phyloP scores from a whole-genome alignment of 1,140 invertebrate genomes.

The Elymnias hypermnestra region DNA sequence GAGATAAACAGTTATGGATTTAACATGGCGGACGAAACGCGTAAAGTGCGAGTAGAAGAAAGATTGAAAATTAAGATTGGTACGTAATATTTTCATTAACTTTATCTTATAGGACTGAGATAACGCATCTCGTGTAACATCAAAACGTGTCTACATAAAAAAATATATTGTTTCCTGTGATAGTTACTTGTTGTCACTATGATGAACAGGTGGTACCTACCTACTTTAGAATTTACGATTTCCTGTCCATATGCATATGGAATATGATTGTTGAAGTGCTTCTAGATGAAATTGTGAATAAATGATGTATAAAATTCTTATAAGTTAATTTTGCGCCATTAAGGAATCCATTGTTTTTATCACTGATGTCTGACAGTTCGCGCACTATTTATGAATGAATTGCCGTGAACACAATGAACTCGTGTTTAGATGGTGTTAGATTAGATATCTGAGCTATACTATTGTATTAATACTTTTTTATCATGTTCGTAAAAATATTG shows the following conservation, averaged over 20 bases:
- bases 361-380: constrained; percentile 58
- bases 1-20: constrained; percentile 81
- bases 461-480: constrained; percentile 26
- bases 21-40: constrained; percentile 91
- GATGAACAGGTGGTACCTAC: constrained; percentile 62
- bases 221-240: constrained; percentile 37
- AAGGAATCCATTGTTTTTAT: constrained; percentile 58
- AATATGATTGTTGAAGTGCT: constrained; percentile 15
- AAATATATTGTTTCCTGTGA: not conserved
- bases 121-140: not conserved
- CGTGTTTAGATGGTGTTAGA: constrained; percentile 61
- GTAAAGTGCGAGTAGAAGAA: constrained; percentile 90
- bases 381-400: constrained; percentile 66
- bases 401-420: constrained; percentile 65
- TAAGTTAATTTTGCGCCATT: constrained; percentile 5
- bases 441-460: constrained; percentile 52
- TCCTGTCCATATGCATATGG: constrained; percentile 34
- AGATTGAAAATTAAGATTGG: constrained; percentile 92
- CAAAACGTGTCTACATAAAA: not conserved
- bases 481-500: no score
- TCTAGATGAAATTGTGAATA: not conserved
- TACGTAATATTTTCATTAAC: constrained; percentile 71
- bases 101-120: constrained; percentile 5
- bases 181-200: constrained; percentile 48
- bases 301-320: not conserved